Base-by-base conservation (phyloP, 2,888 invertebrate genomes). In the Blastobasis lacticolella region DNA sequence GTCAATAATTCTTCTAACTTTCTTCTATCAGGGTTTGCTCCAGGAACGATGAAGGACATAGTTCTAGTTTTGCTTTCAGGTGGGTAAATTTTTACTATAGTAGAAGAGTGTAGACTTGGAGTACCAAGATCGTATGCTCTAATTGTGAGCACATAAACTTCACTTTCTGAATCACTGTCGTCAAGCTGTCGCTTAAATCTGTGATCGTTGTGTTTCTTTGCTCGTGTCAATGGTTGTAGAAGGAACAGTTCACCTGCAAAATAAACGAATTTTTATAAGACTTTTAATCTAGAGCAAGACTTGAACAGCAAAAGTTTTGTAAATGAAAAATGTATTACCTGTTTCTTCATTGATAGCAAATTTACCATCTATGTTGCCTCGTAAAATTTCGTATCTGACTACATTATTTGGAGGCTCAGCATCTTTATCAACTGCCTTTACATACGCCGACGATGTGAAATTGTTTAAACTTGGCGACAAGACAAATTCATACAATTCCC, bases 61-160 rank as follows among this genome's bases (percentile, higher is more conserved):
- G 93, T 93, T 53, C 94, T 89, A 6, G 93, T 92, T 54, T 92
- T 91, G 60, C 92, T 92, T 66, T 92, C 96, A 57, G 94, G 93
- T 49, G 94, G 94, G 79, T 93, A 94, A 53, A 96, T 90, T 64
- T 93, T 91, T 5, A 97, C 92, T 53, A 91, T 91, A 9, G 94
- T 92, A 41, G 92, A 92, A 10, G 93, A 91, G 59, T 90, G 93
- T 53, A 93, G 83, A 69, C 93, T 93, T 3, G 97, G 97, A 1
- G 94, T 91, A 0, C 97, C 96, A 56, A 95, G 89, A 80, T 97
- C 97, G 70, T 94, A 95, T 3, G 95, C 96, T 69, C 95, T 89
- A 9, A 94, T 91, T 50, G 90, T 93, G 5, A 96, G 76, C n/a
- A 91, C 88, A 59, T 91, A 92, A 10, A 92, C 84, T 65, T 90